Percentiles rank a stretch among this genome's conserved stretches.
These are phyloP conservation scores for Anthopleura sola DNA, from an alignment of 64 coral and sea anemone species.

Conservation along the genomic window DNA sequence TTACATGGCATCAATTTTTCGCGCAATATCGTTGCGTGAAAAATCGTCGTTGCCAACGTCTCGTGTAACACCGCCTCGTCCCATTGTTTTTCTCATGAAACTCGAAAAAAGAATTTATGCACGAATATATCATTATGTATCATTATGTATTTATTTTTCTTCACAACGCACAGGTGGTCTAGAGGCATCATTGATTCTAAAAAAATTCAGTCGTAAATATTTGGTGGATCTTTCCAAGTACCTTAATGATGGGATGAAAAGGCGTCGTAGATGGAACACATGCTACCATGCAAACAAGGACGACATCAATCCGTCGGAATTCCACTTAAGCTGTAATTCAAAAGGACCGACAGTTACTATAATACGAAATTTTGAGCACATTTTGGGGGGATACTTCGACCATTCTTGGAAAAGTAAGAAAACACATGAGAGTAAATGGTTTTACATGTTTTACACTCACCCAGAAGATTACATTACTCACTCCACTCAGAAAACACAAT, in stretches of 20 bases:
- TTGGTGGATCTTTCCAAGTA: not conserved
- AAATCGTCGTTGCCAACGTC: too few species aligned
- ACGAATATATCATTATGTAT: too few species aligned
- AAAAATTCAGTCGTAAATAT: not conserved
- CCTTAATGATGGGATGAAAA: not conserved
- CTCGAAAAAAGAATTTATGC: too few species aligned
- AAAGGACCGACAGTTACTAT: constrained; percentile 52
- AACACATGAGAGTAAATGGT: too few species aligned
- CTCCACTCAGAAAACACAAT: too few species aligned
- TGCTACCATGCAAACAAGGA: constrained; percentile 13
- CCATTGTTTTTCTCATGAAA: too few species aligned
- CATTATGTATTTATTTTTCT: not conserved
- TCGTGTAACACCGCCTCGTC: too few species aligned
- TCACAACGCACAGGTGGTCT: not conserved
- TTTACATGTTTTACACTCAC: too few species aligned
- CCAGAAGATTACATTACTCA: too few species aligned
- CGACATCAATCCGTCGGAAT: not conserved
- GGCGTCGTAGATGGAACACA: not conserved
- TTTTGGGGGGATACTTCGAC: constrained; percentile 42
- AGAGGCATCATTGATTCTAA: not conserved
- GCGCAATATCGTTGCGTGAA: too few species aligned
- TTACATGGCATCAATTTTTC: too few species aligned
- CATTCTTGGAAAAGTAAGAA: constrained; percentile 36
- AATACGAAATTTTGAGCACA: constrained; percentile 20
- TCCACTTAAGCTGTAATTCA: constrained; percentile 11